phyloP scores from a whole-genome alignment of 1,140 invertebrate species.

The Drosophila eugracilis region DNA sequence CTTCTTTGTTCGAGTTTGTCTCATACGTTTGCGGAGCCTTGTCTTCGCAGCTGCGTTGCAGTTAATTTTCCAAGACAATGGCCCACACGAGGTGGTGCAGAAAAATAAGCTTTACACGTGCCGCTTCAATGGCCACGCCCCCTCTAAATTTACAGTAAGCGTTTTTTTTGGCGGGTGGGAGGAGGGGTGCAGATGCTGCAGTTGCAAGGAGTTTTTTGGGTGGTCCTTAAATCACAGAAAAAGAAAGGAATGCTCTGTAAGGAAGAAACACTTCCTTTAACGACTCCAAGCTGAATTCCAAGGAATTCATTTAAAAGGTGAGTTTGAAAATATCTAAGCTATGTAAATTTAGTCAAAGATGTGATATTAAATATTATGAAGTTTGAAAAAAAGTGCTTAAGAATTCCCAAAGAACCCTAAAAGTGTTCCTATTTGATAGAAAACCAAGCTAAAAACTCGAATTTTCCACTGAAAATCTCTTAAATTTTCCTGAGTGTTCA shows the following conservation, averaged over 20 bases:
- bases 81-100: slow-evolving; percentile 58
- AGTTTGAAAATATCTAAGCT: no score
- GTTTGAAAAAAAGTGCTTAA: no score
- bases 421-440: background rate
- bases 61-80: slow-evolving; percentile 82
- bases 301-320: no score
- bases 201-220: slow-evolving; percentile 7
- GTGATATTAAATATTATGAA: no score
- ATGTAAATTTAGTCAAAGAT: no score
- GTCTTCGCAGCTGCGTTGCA: slow-evolving; percentile 59
- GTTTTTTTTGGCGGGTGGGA: no score
- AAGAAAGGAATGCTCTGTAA: slow-evolving; percentile 1
- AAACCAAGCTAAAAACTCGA: background rate
- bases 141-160: slow-evolving; percentile 32
- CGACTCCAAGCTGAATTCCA: no score
- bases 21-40: slow-evolving; percentile 51
- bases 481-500: background rate
- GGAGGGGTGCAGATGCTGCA: slow-evolving; percentile 13
- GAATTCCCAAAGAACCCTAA: no score
- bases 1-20: slow-evolving; percentile 61
- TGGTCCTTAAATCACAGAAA: slow-evolving; percentile 19
- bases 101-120: slow-evolving; percentile 79
- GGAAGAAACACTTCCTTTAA: background rate
- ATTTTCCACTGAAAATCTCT: background rate
- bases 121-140: slow-evolving; percentile 65